Conservation (phyloP, 2,888 invertebrate species). For the Acanthosepion lycidas region DNA sequence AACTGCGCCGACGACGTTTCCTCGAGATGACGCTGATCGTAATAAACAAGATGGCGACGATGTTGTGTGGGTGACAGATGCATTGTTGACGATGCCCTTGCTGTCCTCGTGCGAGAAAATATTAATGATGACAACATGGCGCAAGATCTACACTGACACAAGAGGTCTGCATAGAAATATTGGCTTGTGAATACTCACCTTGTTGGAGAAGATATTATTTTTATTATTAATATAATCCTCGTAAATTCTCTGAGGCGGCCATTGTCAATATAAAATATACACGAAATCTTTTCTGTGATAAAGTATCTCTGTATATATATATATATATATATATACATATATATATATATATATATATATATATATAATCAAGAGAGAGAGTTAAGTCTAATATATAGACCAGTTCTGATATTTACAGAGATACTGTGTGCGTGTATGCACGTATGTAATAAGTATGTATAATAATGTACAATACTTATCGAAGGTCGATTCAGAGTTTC, state of each 20-base stretch:
- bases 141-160: background rate
- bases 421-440: background rate
- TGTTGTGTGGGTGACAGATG: background rate
- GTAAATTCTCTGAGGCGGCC: background rate
- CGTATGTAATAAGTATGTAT: background rate
- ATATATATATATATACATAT: constrained; percentile 35
- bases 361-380: background rate
- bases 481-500: too few relatives aligned
- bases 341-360: constrained; percentile 39
- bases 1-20: background rate
- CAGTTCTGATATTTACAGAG: too few relatives aligned
- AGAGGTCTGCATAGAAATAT: background rate
- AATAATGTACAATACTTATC: background rate
- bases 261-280: background rate
- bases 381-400: too few relatives aligned
- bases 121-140: background rate
- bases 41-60: background rate
- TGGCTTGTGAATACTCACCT: background rate
- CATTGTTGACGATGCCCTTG: background rate
- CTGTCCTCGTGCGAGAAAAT: constrained; percentile 33
- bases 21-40: background rate
- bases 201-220: background rate
- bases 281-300: background rate
- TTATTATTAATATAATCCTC: background rate
- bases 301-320: background rate